phyloP scores from a whole-genome alignment of 1,140 invertebrate genomes.

The Trichonephila inaurata region DNA sequence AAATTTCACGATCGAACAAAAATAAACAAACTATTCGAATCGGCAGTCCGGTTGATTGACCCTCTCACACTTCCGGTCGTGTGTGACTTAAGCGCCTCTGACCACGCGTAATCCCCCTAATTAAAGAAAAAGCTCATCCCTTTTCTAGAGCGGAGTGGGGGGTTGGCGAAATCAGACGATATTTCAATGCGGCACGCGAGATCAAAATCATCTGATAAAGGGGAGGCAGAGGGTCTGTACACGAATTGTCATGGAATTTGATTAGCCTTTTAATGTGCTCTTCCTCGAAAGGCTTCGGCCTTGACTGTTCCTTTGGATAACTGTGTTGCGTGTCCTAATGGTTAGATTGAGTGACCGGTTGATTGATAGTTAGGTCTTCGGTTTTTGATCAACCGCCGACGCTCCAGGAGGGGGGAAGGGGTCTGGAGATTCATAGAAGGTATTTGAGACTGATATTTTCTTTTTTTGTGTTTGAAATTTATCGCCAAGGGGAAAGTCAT shows the following conservation, averaged over 20 bases:
- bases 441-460: not conserved
- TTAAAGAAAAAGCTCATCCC: not conserved
- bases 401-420: too few species aligned
- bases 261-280: constrained; percentile 6
- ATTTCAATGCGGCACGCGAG: constrained; percentile 41
- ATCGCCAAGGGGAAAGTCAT: not conserved
- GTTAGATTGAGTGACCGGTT: constrained; percentile 38
- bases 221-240: not conserved
- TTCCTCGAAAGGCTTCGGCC: constrained; percentile 5
- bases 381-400: not conserved
- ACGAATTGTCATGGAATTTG: constrained; percentile 32
- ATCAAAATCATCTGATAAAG: not conserved
- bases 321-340: not conserved
- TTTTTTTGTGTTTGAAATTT: not conserved
- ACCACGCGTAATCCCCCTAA: constrained; percentile 9
- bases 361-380: not conserved
- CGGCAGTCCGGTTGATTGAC: constrained; percentile 4
- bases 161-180: constrained; percentile 4
- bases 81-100: not conserved
- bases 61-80: constrained; percentile 15
- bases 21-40: not conserved
- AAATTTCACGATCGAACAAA: not conserved
- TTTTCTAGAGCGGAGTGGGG: not conserved
- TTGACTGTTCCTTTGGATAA: not conserved
- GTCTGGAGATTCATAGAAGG: not conserved